These are phyloP conservation scores for Pemphigus obesinymphae DNA, from an alignment of 1,140 invertebrate genomes.

Conservation along the genomic window DNA sequence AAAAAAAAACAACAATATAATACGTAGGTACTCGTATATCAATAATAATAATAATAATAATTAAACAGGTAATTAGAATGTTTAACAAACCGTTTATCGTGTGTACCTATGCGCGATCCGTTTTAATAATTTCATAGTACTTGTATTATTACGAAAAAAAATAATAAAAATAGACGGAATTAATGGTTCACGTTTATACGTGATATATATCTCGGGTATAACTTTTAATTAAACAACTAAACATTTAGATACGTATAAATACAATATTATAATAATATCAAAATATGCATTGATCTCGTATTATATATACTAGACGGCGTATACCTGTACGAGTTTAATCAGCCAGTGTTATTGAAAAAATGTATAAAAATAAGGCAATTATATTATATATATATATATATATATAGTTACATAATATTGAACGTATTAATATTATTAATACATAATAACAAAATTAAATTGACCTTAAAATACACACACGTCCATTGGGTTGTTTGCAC, in stretches of 20 bases:
- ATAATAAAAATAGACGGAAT: too few relatives aligned
- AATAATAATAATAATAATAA: too few relatives aligned
- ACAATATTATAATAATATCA: too few relatives aligned
- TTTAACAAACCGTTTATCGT: background rate
- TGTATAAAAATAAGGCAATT: background rate
- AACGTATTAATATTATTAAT: too few relatives aligned
- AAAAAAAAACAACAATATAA: background rate
- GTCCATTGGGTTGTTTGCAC: background rate
- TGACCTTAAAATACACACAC: background rate
- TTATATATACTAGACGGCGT: too few relatives aligned
- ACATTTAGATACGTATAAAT: too few relatives aligned
- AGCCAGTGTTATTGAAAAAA: background rate
- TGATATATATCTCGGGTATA: background rate
- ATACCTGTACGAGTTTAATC: too few relatives aligned
- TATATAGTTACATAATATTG: background rate
- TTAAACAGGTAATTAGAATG: background rate
- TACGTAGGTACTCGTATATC: background rate
- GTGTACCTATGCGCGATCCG: too few relatives aligned
- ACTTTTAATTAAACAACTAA: slow-evolving; percentile 10
- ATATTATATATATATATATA: too few relatives aligned
- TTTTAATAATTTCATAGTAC: background rate
- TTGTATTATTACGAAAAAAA: too few relatives aligned
- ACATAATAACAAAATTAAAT: background rate
- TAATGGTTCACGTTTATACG: background rate
- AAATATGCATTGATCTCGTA: too few relatives aligned